Evolutionary conservation across 1,140 invertebrate genomes (phyloP).

Genomic region (Drosophila oshimai): DNA sequence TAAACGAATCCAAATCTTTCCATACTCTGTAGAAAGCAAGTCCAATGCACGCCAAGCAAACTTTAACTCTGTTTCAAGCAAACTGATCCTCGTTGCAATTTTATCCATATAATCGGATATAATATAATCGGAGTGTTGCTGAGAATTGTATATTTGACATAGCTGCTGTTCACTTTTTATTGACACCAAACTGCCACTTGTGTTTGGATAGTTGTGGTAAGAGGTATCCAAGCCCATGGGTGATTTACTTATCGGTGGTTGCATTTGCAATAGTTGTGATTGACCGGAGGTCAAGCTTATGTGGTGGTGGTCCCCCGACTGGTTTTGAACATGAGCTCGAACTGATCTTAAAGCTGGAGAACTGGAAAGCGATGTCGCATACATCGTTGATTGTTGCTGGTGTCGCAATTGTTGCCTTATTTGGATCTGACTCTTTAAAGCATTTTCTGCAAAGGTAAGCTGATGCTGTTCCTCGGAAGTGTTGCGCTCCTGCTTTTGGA

Average conservation of each 20-base stretch:
- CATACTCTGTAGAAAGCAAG: slow-evolving; percentile 94
- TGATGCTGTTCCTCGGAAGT: slow-evolving; percentile 19
- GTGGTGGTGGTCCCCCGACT: neutral
- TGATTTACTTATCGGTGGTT: slow-evolving; percentile 8
- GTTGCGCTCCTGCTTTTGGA: neutral
- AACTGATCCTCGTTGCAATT: slow-evolving; percentile 91
- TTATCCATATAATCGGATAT: slow-evolving; percentile 95
- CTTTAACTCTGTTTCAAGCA: slow-evolving; percentile 94
- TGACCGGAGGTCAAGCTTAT: neutral
- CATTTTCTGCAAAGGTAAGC: slow-evolving; percentile 33
- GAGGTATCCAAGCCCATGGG: slow-evolving; percentile 3
- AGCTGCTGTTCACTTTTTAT: slow-evolving; percentile 73
- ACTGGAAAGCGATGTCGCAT: neutral
- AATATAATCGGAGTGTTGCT: slow-evolving; percentile 86
- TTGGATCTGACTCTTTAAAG: slow-evolving; percentile 52
- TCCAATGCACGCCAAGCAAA: slow-evolving; percentile 96
- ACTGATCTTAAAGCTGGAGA: neutral
- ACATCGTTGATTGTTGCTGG: slow-evolving; percentile 1
- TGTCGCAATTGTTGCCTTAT: slow-evolving; percentile 56
- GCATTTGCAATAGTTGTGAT: neutral
- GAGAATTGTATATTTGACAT: slow-evolving; percentile 65
- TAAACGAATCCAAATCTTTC: slow-evolving; percentile 96
- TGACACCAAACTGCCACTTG: slow-evolving; percentile 58
- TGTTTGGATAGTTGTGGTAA: slow-evolving; percentile 3
- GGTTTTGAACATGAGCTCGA: neutral